phyloP scores from a whole-genome alignment of 1,140 invertebrate genomes.

The Pseudachorutes palmiensis region DNA sequence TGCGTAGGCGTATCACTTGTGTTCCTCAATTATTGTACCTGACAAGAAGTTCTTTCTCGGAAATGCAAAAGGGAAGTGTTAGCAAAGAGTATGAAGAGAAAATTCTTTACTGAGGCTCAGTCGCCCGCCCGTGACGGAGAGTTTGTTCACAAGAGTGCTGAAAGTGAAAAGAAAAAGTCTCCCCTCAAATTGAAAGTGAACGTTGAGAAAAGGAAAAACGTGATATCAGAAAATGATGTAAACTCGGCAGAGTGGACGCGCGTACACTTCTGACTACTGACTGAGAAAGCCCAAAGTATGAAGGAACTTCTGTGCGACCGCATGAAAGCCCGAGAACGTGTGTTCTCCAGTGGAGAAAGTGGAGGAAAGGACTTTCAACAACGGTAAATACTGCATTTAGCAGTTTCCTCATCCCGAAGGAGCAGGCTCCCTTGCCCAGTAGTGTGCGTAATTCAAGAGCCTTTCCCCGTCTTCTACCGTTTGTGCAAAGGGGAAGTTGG shows the following conservation, averaged over 20 bases:
- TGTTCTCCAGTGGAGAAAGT: background rate
- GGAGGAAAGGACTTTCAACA: background rate
- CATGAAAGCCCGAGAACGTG: background rate
- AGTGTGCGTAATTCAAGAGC: background rate
- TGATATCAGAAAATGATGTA: background rate
- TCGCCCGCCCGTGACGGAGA: too few species aligned
- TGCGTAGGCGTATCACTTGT: too few species aligned
- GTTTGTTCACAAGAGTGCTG: background rate
- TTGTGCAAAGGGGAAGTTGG: slow-evolving; percentile 35
- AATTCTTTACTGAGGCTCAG: too few species aligned
- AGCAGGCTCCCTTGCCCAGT: background rate
- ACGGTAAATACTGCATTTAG: slow-evolving; percentile 3
- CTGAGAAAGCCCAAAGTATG: too few species aligned
- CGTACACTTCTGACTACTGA: too few species aligned
- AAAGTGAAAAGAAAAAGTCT: background rate
- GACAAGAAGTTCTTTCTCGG: too few species aligned
- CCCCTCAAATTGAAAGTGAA: background rate
- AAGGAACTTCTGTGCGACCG: background rate
- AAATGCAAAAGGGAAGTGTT: too few species aligned
- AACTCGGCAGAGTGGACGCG: background rate
- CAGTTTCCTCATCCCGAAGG: background rate
- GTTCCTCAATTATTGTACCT: too few species aligned
- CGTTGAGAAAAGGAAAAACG: background rate
- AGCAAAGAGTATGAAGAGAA: too few species aligned
- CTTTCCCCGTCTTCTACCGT: background rate